These are phyloP conservation scores for Sclerodermus sp. DNA, from an alignment of 2,888 invertebrate genomes.

Conservation along the genomic window DNA sequence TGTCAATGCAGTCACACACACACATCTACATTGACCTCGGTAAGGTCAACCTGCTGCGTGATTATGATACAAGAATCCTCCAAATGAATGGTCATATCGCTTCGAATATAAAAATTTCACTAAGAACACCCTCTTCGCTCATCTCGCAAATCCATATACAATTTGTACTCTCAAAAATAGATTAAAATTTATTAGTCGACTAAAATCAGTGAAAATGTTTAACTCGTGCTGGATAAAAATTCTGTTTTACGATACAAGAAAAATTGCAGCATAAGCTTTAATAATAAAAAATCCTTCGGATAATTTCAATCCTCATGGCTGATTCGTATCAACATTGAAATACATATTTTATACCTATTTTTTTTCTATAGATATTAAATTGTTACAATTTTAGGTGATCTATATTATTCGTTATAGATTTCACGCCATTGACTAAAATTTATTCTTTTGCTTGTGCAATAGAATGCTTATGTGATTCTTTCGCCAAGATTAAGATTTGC, in stretches of 20 bases:
- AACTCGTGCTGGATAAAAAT: not conserved
- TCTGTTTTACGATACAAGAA: not conserved
- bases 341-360: too few relatives aligned
- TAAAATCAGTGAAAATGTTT: not conserved
- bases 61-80: conserved; percentile 45
- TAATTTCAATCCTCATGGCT: too few relatives aligned
- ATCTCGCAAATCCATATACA: not conserved
- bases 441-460: too few relatives aligned
- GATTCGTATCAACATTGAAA: too few relatives aligned
- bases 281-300: not conserved
- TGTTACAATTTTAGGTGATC: too few relatives aligned
- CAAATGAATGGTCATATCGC: conserved; percentile 46
- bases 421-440: too few relatives aligned
- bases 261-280: not conserved
- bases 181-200: too few relatives aligned
- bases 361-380: too few relatives aligned
- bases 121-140: too few relatives aligned
- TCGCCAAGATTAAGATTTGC: too few relatives aligned
- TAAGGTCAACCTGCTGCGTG: conserved; percentile 19
- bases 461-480: too few relatives aligned
- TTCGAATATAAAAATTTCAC: conserved; percentile 20
- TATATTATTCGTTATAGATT: too few relatives aligned
- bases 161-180: conserved; percentile 18
- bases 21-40: conserved; percentile 19
- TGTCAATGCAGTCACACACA: conserved; percentile 37